Evolutionary conservation across 2,113 vertebrate species (phyloP), one percentile per base, ranked within the genome.

Genomic region (Macquaria australasica): DNA sequence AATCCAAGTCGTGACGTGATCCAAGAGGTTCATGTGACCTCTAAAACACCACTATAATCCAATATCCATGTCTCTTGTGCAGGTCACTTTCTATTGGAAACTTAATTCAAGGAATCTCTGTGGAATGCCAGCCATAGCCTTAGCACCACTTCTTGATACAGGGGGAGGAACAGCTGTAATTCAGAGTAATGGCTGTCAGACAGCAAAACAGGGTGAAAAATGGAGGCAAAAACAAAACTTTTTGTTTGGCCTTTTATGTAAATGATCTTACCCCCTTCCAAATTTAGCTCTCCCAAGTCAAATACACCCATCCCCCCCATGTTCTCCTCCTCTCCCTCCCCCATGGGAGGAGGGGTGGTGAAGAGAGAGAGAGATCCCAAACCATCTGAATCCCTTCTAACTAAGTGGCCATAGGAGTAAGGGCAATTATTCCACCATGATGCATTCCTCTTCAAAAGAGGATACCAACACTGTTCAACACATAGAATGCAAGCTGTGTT

Each of bases 351-450:
- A 94, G 93, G 94, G 93, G 91, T 88, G 92, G 79, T 85, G 83
- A 50, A 91, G 28, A 68, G 56, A 87, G 78, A 79, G 84, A 92
- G 84, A 87, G 91, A 92, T 94, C 94, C 85, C 90, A 93, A 93
- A 94, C 93, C 94, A 95, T 95, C 92, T 94, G 94, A 96, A 94
- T 93, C 93, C 89, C 93, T 95, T 96, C 95, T 94, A 92, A 94
- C 91, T 94, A 87, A 94, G 92, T 93, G 92, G 79, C 85, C 84
- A 90, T 90, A 94, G 86, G 86, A 94, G 91, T 93, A 81, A 92
- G 89, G 90, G 90, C 89, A 94, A 95, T 96, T 94, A 95, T 94
- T 95, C 94, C 93, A 93, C 87, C 87, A 84, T 89, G 90, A 92
- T 94, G 92, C 93, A 94, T 95, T 95, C 95, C 93, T 94, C 82